Conservation (phyloP, 2,797 vertebrate species). For the Intellagama lesueurii region DNA sequence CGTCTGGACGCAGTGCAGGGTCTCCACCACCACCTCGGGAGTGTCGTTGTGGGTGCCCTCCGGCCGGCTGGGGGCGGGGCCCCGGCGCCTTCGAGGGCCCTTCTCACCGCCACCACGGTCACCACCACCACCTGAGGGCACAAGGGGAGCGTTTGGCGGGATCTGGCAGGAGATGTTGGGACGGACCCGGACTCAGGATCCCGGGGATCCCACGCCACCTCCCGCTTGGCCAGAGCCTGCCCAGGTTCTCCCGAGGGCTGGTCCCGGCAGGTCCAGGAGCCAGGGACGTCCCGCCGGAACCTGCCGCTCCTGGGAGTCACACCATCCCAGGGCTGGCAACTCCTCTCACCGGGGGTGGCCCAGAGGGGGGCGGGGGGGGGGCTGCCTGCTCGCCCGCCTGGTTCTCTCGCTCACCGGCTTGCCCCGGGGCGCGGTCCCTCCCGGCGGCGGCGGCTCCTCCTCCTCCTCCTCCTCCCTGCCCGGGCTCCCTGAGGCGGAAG, state of each 20-base stretch:
- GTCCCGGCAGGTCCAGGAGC: too few species aligned
- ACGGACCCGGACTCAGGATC: too few species aligned
- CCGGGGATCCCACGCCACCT: too few species aligned
- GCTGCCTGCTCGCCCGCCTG: too few species aligned
- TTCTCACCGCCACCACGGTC: neutral
- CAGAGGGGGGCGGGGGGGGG: too few species aligned
- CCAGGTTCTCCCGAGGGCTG: too few species aligned
- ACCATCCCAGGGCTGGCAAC: too few species aligned
- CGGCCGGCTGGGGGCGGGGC: too few species aligned
- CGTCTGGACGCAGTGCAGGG: constrained; percentile 84
- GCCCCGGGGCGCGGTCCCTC: constrained; percentile 12
- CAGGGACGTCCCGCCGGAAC: too few species aligned
- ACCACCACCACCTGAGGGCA: neutral
- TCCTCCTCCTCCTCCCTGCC: neutral
- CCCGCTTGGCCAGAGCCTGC: too few species aligned
- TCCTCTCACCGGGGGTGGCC: too few species aligned
- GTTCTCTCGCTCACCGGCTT: constrained; percentile 77
- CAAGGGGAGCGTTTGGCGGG: neutral
- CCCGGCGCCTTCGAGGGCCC: constrained; percentile 52
- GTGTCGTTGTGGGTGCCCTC: constrained; percentile 65
- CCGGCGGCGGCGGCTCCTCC: neutral
- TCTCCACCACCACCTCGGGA: constrained; percentile 79
- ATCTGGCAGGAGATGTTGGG: neutral
- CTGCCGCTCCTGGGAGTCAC: too few species aligned
- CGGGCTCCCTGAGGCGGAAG: constrained; percentile 74